Base-by-base conservation (phyloP, 92 coral and sea anemone genomes). In the Phenganax subtilis region DNA sequence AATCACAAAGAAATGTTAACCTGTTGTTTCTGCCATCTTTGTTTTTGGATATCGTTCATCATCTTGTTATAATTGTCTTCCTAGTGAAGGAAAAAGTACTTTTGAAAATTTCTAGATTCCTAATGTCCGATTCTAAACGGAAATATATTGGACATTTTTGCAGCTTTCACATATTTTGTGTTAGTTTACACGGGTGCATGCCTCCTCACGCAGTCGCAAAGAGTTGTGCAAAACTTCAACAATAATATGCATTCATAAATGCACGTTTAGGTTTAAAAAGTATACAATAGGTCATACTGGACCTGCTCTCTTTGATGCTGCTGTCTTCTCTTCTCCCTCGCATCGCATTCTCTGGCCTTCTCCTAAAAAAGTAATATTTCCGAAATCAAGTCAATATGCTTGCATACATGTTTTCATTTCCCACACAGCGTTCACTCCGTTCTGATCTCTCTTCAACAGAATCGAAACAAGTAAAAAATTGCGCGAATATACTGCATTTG, bases 21-120 rank as follows among this genome's bases (percentile, higher is more conserved):
- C 93, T 89, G 97, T 66, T 94, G 98, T 69, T 88, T 91, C 77
- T 94, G 94, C 98, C 98, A 91, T 73, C 98, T 87, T 77, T 94
- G 98, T 72, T 94, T 92, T 61, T 94, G 98, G 14, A 94, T 91
- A 72, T 89, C 89, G 87, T 94, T 90, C 94, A 94, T 90, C 55
- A 90, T 86, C 7, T 94, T 91, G 66, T 94, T 89, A 81, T 94
- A 94, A 75, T 79, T 85, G 69, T 90, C 97, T 25, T 93, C 98
- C 98, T 93, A 76, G 7, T 62, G 25, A 47, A n/a, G 9, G 15
- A 51, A n/a, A 83, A 10, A 10, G 58, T 52, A 14, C 10, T 5
- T 76, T 16, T 16, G 16, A 3, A 52, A 82, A 30, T 54, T 9
- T 66, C 9, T 11, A 77, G 54, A 51, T 31, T 14, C 27, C 27